These are phyloP conservation scores for Miniopterus natalensis DNA, from an alignment of 2,113 vertebrate species.

Conservation along the genomic window DNA sequence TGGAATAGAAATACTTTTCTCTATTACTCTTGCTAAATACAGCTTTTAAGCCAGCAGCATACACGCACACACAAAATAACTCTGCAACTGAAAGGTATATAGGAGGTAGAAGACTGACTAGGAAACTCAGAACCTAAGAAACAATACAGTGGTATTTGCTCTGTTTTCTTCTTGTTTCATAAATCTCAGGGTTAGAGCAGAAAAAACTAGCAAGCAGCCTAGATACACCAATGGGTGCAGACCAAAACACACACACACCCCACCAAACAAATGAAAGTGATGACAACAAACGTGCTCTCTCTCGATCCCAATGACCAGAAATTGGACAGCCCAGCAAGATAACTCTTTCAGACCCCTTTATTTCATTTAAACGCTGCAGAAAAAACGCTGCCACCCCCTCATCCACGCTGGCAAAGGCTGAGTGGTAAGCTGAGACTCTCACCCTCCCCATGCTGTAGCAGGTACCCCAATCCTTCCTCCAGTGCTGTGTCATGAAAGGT, in stretches of 20 bases:
- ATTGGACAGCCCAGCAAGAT: not conserved
- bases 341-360: not conserved
- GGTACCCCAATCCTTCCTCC: not conserved
- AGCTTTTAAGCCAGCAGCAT: not conserved
- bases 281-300: not conserved
- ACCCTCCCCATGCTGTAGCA: not conserved
- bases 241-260: not conserved
- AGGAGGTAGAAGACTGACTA: not conserved
- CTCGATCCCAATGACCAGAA: not conserved
- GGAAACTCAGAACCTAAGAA: not conserved
- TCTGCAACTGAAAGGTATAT: not conserved
- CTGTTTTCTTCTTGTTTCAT: not conserved
- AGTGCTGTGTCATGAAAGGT: not conserved
- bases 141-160: not conserved
- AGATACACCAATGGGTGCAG: not conserved
- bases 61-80: not conserved
- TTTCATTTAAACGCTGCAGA: not conserved
- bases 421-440: not conserved
- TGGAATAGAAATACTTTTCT: not conserved
- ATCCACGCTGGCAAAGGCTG: not conserved
- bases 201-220: not conserved
- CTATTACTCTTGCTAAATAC: not conserved
- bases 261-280: not conserved
- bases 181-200: not conserved
- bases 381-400: not conserved